phyloP scores from a whole-genome alignment of 2,113 vertebrate genomes.

The Eira barbara region DNA sequence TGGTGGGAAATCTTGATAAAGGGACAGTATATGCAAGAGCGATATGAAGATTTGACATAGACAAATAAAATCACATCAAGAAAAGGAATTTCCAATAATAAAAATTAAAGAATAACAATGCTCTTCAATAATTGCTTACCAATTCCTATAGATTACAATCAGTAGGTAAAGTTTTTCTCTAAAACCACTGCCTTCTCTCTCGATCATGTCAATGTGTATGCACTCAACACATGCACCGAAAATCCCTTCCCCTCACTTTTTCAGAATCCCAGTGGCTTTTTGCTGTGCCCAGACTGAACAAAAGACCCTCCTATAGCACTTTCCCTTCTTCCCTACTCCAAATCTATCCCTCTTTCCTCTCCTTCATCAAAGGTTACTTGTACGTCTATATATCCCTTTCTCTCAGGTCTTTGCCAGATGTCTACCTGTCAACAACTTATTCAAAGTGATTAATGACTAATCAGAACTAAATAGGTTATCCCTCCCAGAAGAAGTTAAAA shows the following conservation, averaged over 20 bases:
- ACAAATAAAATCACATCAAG: slow-evolving; percentile 16
- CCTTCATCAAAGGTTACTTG: not conserved
- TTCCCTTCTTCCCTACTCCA: not conserved
- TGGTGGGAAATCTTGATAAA: not conserved
- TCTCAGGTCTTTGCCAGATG: slow-evolving; percentile 23
- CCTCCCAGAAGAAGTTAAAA: slow-evolving; percentile 23
- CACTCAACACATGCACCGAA: too few relatives aligned
- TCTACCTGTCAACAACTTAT: slow-evolving; percentile 41
- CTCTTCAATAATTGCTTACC: slow-evolving; percentile 14
- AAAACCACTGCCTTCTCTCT: not conserved
- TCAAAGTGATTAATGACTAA: slow-evolving; percentile 56
- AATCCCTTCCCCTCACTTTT: not conserved
- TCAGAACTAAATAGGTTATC: not conserved
- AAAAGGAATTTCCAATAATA: not conserved
- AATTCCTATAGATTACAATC: not conserved
- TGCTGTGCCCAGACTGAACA: not conserved
- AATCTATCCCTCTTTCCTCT: not conserved
- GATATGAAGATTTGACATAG: not conserved
- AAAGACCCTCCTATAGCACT: not conserved
- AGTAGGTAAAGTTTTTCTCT: not conserved
- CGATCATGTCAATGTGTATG: not conserved
- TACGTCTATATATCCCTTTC: not conserved
- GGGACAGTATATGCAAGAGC: not conserved
- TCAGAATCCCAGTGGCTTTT: not conserved
- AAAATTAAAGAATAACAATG: not conserved